A percentile compares a stretch with the other conserved stretches of the same genome.
phyloP scores from a whole-genome alignment of 2,797 vertebrate species.

The Picus viridis region DNA sequence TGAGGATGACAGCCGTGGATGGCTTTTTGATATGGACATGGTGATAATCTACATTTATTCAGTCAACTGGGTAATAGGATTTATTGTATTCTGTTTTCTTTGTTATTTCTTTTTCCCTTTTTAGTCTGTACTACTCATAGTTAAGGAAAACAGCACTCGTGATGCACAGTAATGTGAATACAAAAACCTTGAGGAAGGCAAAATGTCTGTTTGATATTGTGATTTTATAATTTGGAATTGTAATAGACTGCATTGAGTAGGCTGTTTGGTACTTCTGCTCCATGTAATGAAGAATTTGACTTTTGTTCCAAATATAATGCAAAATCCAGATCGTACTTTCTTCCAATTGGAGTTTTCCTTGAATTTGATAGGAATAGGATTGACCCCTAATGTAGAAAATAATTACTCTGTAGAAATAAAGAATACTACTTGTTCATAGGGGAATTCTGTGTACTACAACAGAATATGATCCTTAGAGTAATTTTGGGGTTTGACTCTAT shows the following conservation, averaged over 20 bases:
- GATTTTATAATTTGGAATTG: conserved; percentile 60
- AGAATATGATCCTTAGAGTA: background rate
- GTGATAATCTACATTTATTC: conserved; percentile 89
- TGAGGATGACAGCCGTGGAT: conserved; percentile 87
- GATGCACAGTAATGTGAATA: conserved; percentile 30
- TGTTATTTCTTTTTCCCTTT: conserved; percentile 88
- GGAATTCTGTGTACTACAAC: background rate
- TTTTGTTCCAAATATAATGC: conserved; percentile 24
- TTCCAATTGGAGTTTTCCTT: background rate
- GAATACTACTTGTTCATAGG: background rate
- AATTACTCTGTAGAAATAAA: background rate
- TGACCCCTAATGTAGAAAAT: background rate
- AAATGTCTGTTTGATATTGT: conserved; percentile 28
- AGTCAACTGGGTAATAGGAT: conserved; percentile 89
- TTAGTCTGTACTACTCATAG: conserved; percentile 58
- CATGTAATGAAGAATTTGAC: conserved; percentile 9
- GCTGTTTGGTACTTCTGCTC: conserved; percentile 54
- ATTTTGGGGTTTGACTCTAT: background rate
- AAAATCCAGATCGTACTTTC: background rate
- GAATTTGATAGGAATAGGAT: background rate
- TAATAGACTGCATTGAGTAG: conserved; percentile 45
- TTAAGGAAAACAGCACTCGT: conserved; percentile 1
- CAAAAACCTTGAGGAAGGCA: background rate
- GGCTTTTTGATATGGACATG: conserved; percentile 89
- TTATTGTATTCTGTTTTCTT: conserved; percentile 86